Evolutionary conservation across 2,888 invertebrate genomes (phyloP).

Genomic region (Spicauda simplicius): DNA sequence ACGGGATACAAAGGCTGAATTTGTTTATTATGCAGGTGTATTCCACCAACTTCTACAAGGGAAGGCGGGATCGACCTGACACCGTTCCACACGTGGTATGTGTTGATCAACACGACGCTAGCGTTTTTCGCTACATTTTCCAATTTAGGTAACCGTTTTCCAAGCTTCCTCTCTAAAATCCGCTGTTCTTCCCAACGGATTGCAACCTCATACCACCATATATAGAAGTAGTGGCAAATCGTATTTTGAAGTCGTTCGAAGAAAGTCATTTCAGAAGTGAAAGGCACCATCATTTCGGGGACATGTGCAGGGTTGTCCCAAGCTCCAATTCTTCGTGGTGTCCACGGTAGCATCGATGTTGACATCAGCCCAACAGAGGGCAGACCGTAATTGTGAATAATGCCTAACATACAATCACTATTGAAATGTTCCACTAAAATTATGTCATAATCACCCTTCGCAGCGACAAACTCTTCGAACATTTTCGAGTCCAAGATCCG

Average conservation of each 20-base stretch:
- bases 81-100: constrained; percentile 69
- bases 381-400: constrained; percentile 82
- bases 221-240: constrained; percentile 48
- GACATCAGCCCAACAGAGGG: constrained; percentile 85
- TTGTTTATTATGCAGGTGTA: constrained; percentile 66
- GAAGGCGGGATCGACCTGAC: constrained; percentile 71
- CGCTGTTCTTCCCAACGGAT: constrained; percentile 54
- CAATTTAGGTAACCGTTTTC: constrained; percentile 59
- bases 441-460: constrained; percentile 82
- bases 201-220: constrained; percentile 53
- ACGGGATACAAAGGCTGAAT: constrained; percentile 52
- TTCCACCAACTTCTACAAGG: constrained; percentile 80
- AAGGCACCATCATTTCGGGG: constrained; percentile 63
- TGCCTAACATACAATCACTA: constrained; percentile 85
- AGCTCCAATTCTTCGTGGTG: constrained; percentile 80
- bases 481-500: constrained; percentile 46
- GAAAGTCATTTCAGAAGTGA: constrained; percentile 67
- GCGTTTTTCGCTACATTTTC: constrained; percentile 67
- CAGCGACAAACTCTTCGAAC: constrained; percentile 61
- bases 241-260: constrained; percentile 71
- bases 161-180: constrained; percentile 60
- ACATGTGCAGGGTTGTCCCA: constrained; percentile 85
- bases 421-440: constrained; percentile 85
- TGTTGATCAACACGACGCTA: constrained; percentile 76
- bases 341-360: constrained; percentile 84